Evolutionary conservation across 2,888 invertebrate species (phyloP).

Genomic region (Salpingus planirostris): DNA sequence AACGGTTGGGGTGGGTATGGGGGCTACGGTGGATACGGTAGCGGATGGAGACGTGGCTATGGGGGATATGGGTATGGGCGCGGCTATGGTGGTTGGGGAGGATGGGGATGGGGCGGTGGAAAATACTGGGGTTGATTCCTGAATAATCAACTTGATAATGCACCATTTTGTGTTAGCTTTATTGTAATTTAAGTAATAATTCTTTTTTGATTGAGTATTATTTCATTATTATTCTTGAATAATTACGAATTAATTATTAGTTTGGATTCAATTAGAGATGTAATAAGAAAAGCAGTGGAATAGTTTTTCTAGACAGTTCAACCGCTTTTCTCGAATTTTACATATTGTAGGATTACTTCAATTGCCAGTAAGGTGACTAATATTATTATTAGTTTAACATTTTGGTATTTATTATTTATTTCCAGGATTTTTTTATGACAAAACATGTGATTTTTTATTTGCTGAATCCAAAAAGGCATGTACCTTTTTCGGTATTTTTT

Average conservation of each 20-base stretch:
- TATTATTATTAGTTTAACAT: too few relatives aligned
- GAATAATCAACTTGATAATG: not conserved
- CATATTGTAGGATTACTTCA: too few relatives aligned
- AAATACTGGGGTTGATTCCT: slow-evolving; percentile 10
- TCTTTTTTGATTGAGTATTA: not conserved
- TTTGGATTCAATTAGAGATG: slow-evolving; percentile 1
- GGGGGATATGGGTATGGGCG: slow-evolving; percentile 14
- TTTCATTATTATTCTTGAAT: slow-evolving; percentile 1
- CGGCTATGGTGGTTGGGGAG: slow-evolving; percentile 9
- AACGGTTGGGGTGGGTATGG: slow-evolving; percentile 15
- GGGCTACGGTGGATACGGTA: slow-evolving; percentile 5
- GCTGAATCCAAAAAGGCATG: too few relatives aligned
- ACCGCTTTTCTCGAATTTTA: too few relatives aligned
- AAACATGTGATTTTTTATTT: too few relatives aligned
- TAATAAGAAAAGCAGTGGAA: not conserved
- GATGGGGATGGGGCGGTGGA: slow-evolving; percentile 13
- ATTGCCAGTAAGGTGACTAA: too few relatives aligned
- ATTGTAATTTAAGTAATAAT: too few relatives aligned
- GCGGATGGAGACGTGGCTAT: slow-evolving; percentile 11
- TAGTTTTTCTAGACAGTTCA: too few relatives aligned
- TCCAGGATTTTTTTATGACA: too few relatives aligned
- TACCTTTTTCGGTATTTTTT: too few relatives aligned
- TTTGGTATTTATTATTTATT: too few relatives aligned
- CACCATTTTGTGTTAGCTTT: too few relatives aligned
- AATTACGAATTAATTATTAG: not conserved